These are phyloP conservation scores for Sphenodon punctatus DNA, from an alignment of 2,797 vertebrate species.

Conservation along the genomic window DNA sequence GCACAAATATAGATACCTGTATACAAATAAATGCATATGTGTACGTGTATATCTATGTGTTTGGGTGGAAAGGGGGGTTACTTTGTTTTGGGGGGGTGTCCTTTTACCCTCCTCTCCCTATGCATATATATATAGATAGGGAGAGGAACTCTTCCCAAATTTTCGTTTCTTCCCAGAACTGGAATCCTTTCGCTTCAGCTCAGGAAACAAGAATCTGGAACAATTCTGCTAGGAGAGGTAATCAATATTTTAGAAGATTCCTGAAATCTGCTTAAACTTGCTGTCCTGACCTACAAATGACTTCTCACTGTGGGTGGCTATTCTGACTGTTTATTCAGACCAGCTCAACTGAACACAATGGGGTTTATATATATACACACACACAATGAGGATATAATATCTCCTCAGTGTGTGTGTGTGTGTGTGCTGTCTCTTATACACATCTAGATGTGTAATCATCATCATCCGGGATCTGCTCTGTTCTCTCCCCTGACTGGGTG, in stretches of 20 bases:
- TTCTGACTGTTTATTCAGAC: slow-evolving; percentile 55
- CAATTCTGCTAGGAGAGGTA: not conserved
- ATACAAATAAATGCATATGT: too few relatives aligned
- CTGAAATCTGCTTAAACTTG: slow-evolving; percentile 56
- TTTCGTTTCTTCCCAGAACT: not conserved
- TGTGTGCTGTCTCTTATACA: too few relatives aligned
- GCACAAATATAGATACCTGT: too few relatives aligned
- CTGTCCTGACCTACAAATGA: slow-evolving; percentile 75
- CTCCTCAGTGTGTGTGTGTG: too few relatives aligned
- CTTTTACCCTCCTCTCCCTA: not conserved
- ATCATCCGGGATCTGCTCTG: not conserved
- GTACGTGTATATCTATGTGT: too few relatives aligned
- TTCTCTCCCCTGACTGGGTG: not conserved
- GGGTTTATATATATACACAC: too few relatives aligned
- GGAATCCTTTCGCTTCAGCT: fast-evolving
- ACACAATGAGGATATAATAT: too few relatives aligned
- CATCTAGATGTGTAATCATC: too few relatives aligned
- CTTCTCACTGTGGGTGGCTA: slow-evolving; percentile 72
- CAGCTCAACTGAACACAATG: slow-evolving; percentile 56
- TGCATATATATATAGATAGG: not conserved
- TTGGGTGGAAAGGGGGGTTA: slow-evolving; percentile 5
- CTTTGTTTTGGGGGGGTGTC: too few relatives aligned
- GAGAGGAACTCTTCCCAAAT: not conserved
- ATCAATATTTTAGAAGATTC: slow-evolving; percentile 55
- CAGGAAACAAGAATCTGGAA: too few relatives aligned